Base-by-base conservation (phyloP, 2,113 vertebrate genomes). In the Marmota monax region DNA sequence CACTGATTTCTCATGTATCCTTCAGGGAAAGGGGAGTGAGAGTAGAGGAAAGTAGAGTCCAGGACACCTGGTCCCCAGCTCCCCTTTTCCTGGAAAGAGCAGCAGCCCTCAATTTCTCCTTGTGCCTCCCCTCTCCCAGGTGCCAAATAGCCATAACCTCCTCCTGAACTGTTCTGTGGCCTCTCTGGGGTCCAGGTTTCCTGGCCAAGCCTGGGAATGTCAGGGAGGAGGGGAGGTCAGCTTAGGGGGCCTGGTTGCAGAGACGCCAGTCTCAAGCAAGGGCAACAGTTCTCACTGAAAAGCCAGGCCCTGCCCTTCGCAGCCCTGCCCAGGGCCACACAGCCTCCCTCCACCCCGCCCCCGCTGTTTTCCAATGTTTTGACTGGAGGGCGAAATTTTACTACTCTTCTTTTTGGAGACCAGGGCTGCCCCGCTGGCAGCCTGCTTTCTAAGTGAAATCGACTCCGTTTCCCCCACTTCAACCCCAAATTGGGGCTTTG, bases 121-220 rank as follows among this genome's bases (percentile, higher is more conserved):
- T 73, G 94, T 95, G 96, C 97, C 95, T 97, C 97, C 96, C 93
- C n/a, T 84, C 79, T 79, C 95, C 97, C 96, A 96, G 96, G 96
- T 98, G 98, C 97, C 98, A 98, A 97, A 98, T 96, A 97, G 98
- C 97, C 97, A 97, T 96, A 98, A 84, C 92, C 87, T 92, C 95
- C 74, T 88, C 84, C 92, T 74, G 90, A 97, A 97, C 87, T 56
- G 32, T 90, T 92, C 53, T 37, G 58, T 5, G 10, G 34, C 95
- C 93, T 73, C 90, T 92, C 42, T 80, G 79, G 70, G 94, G 70
- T 72, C 67, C 61, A 25, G 94, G 85, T 58, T 80, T 92, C 93
- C 94, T 87, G 96, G 91, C 88, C 69, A 48, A 88, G 74, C 70
- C 93, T 93, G 87, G 92, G 79, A 92, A 37, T 70, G 58, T 78